Percentiles rank a stretch among this genome's conserved stretches.
phyloP scores from a whole-genome alignment of 2,797 vertebrate genomes.

The Hippocampus kuda region DNA sequence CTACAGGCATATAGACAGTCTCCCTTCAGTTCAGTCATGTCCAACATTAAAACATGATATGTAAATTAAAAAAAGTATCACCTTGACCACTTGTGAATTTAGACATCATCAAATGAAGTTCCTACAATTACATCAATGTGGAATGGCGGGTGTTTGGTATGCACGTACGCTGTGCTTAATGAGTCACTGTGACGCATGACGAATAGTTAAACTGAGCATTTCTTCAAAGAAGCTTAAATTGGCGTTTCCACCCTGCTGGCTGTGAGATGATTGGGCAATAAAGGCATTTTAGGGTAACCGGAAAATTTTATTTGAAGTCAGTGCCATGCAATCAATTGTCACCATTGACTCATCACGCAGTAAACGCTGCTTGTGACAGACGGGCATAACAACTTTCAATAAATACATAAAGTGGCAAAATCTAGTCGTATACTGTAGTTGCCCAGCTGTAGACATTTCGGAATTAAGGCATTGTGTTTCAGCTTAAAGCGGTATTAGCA shows the following conservation, averaged over 20 bases:
- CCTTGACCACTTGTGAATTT: conserved; percentile 1
- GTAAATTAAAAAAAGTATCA: too few species aligned
- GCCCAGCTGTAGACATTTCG: background rate
- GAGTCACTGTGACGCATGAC: background rate
- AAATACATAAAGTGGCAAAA: background rate
- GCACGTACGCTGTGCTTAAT: background rate
- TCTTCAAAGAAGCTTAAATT: conserved; percentile 11
- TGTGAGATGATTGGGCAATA: conserved; percentile 37
- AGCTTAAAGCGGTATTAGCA: background rate
- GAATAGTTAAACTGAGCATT: background rate
- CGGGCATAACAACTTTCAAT: background rate
- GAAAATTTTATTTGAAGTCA: background rate
- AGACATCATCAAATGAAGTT: background rate
- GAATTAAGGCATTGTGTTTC: background rate
- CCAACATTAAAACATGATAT: too few species aligned
- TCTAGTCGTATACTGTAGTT: background rate
- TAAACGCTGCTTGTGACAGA: background rate
- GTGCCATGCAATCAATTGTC: too few species aligned
- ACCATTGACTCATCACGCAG: background rate
- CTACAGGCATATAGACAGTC: too few species aligned
- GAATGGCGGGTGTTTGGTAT: background rate
- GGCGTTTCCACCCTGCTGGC: conserved; percentile 41
- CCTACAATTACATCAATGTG: background rate
- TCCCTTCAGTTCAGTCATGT: too few species aligned
- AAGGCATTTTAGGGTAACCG: conserved; percentile 41